phyloP scores from a whole-genome alignment of 2,888 invertebrate species.

The Rhogogaster chlorosoma region DNA sequence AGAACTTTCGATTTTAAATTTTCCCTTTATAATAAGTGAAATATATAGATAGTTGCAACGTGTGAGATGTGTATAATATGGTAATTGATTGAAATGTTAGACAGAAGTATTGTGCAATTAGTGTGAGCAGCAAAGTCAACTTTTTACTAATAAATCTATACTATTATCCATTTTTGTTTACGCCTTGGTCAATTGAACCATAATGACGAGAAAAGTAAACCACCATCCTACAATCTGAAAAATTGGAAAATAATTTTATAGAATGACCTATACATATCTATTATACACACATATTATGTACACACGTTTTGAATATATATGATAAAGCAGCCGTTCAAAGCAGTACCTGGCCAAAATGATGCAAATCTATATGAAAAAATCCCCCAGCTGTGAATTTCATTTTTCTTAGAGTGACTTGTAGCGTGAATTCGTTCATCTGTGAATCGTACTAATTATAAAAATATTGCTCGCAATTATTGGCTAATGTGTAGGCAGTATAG shows the following conservation, averaged over 20 bases:
- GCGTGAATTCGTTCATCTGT: conserved; percentile 30
- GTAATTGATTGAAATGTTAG: neutral
- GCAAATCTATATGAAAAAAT: conserved; percentile 3
- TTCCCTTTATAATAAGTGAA: neutral
- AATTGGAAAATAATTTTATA: neutral
- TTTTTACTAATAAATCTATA: neutral
- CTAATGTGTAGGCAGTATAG: neutral
- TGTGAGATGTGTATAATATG: neutral
- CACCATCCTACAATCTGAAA: conserved; percentile 19
- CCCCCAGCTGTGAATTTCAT: conserved; percentile 20
- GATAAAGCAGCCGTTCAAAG: neutral
- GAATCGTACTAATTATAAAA: neutral
- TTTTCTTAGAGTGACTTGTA: conserved; percentile 13
- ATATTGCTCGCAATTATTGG: neutral
- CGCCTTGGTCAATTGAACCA: neutral
- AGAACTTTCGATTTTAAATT: neutral
- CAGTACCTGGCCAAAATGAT: neutral
- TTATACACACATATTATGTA: neutral
- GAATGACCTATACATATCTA: too few relatives aligned
- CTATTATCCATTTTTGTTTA: neutral
- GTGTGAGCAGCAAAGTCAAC: neutral
- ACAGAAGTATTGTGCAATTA: neutral
- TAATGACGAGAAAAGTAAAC: conserved; percentile 10
- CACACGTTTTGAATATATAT: neutral
- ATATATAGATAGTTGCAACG: neutral